Base-by-base conservation (phyloP, 53 echinoderm and acorn worm genomes). In the Glandiceps talaboti region DNA sequence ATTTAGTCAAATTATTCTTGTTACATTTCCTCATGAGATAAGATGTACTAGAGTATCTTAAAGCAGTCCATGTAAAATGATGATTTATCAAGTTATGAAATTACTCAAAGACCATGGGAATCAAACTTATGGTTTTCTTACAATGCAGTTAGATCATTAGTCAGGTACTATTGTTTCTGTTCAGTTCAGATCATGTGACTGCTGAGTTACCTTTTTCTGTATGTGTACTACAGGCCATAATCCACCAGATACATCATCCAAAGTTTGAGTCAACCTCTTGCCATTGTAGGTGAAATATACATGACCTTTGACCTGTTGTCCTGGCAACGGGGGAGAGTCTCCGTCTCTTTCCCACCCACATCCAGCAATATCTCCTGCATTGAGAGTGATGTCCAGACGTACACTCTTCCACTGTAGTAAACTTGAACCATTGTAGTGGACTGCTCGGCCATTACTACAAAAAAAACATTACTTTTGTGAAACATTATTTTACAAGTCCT, bases 391-490 rank as follows among this genome's bases (percentile, higher is more conserved):
- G 79, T 92, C 92, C 0, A 92, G 80, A 6, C 92, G 81, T 10
- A 92, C 87, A 83, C 92, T 92, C 77, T 90, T 90, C 92, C 92
- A 92, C 30, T 90, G 92, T 28, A 92, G 90, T 10, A 92, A 87
- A 74, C 92, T 92, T 73, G 92, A 90, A 10, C 92, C 92, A 32
- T 87, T 92, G 90, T 92, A 92, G 30, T 92, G 92, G 27, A 92
- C 90, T 1, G 90, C 92, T 31, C 90, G 82, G 26, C 92, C 92
- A 76, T 89, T 92, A 74, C 92, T 92, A 32, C 30, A 27, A 79
- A 29, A n/a, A n/a, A n/a, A n/a, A n/a, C n/a, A n/a, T n/a, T n/a
- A n/a, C n/a, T n/a, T n/a, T n/a, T n/a, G n/a, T n/a, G n/a, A n/a
- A n/a, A n/a, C n/a, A n/a, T n/a, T n/a, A n/a, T n/a, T n/a, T n/a